A percentile compares a stretch with the other conserved stretches of the same genome.
Conservation (phyloP, 2,797 vertebrate species). For the Macrochelys suwanniensis region DNA sequence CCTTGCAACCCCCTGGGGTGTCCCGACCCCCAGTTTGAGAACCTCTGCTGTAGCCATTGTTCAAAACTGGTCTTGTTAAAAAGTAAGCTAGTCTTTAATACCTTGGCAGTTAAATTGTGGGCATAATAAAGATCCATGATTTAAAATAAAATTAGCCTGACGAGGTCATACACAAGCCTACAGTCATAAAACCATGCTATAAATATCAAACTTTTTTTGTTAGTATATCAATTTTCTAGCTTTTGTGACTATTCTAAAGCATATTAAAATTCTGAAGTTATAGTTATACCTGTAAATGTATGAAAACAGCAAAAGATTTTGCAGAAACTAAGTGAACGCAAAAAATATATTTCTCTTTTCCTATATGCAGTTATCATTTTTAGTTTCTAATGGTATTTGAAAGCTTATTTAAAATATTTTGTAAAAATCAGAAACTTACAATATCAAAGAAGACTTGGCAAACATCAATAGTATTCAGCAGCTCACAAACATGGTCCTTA, state of each 20-base stretch:
- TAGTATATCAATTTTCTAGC: not conserved
- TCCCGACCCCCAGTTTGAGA: too few species aligned
- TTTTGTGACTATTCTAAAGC: not conserved
- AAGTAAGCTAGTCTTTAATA: not conserved
- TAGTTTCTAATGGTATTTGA: not conserved
- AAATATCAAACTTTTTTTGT: not conserved
- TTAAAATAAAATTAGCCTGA: not conserved
- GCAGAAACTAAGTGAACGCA: not conserved
- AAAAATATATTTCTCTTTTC: not conserved
- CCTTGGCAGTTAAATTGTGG: not conserved
- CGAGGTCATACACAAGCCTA: not conserved
- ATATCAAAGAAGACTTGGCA: constrained; percentile 99
- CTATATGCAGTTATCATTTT: not conserved
- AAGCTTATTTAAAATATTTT: not conserved
- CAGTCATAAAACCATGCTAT: not conserved
- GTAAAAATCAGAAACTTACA: constrained; percentile 85
- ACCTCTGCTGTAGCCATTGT: not conserved
- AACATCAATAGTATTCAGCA: constrained; percentile 97
- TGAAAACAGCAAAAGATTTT: not conserved
- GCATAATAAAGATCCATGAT: not conserved
- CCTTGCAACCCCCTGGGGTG: too few species aligned
- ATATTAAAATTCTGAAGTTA: not conserved
- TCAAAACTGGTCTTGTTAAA: not conserved
- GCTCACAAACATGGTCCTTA: constrained; percentile 98
- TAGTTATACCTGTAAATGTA: not conserved